Conservation (phyloP, 2,113 vertebrate species). For the Collichthys lucidus region DNA sequence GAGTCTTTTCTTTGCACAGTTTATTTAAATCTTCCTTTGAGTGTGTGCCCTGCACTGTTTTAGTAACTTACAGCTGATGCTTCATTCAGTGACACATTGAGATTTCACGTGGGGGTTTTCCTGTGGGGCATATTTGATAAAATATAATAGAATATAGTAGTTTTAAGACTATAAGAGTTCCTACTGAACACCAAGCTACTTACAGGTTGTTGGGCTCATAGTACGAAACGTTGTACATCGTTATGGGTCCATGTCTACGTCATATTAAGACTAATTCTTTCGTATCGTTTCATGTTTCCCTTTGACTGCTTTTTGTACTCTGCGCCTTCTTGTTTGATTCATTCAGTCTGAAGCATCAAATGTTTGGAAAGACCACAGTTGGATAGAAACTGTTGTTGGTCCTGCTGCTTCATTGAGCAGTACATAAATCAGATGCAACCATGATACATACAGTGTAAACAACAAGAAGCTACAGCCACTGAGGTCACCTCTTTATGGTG, state of each 20-base stretch:
- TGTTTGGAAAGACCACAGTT: conserved; percentile 8
- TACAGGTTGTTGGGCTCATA: background rate
- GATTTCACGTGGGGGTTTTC: background rate
- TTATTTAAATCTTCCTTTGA: background rate
- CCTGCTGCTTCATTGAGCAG: background rate
- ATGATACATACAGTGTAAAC: background rate
- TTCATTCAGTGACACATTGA: background rate
- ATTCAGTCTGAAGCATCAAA: background rate
- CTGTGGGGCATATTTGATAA: background rate
- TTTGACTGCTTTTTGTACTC: background rate
- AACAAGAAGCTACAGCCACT: background rate
- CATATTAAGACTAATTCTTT: background rate
- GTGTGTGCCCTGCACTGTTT: background rate
- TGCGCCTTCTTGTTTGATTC: background rate
- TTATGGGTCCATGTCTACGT: background rate
- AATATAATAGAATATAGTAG: too few species aligned
- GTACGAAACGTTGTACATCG: background rate
- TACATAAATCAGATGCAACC: conserved; percentile 4
- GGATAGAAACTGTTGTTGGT: background rate
- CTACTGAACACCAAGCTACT: too few species aligned
- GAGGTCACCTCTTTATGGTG: background rate
- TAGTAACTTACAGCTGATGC: background rate
- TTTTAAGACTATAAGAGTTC: background rate
- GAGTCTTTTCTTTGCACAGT: background rate
- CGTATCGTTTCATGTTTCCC: background rate